A percentile compares a stretch with the other conserved stretches of the same genome.
These are phyloP conservation scores for Eledona agricola DNA, from an alignment of 2,888 invertebrate species.

Conservation along the genomic window DNA sequence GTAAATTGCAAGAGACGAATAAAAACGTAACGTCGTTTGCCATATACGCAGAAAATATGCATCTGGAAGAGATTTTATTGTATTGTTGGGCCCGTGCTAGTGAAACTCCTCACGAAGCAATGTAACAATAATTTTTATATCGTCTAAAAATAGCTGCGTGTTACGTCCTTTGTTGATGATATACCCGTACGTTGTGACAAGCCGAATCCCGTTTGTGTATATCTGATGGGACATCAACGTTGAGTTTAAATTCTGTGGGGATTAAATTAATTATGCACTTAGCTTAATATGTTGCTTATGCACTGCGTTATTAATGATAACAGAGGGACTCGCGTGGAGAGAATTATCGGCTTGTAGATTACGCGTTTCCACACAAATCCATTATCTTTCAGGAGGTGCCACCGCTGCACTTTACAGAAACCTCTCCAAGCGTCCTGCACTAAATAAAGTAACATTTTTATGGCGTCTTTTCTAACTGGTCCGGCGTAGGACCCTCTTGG, in stretches of 20 bases:
- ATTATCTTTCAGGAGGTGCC: constrained; percentile 1
- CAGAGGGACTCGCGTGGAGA: constrained; percentile 3
- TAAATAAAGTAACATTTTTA: too few relatives aligned
- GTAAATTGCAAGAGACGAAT: constrained; percentile 43
- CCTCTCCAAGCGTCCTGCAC: too few relatives aligned
- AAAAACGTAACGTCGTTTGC: constrained; percentile 41
- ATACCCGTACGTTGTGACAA: constrained; percentile 6
- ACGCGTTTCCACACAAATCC: background rate
- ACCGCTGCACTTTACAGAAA: too few relatives aligned
- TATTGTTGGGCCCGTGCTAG: constrained; percentile 42
- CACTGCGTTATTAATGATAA: constrained; percentile 42
- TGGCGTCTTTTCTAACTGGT: too few relatives aligned
- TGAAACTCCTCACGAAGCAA: constrained; percentile 42
- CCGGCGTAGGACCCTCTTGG: too few relatives aligned
- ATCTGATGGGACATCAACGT: constrained; percentile 12
- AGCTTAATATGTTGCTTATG: constrained; percentile 47
- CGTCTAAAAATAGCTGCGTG: constrained; percentile 34
- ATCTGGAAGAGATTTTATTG: constrained; percentile 43
- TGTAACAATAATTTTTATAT: constrained; percentile 35
- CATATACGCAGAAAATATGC: constrained; percentile 38
- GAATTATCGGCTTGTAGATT: background rate
- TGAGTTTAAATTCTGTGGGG: constrained; percentile 41
- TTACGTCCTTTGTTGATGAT: constrained; percentile 12
- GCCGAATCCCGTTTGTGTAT: constrained; percentile 18
- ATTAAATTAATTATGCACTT: constrained; percentile 50